Evolutionary conservation across 1,140 invertebrate genomes (phyloP).

Genomic region (Diorhabda elongata): DNA sequence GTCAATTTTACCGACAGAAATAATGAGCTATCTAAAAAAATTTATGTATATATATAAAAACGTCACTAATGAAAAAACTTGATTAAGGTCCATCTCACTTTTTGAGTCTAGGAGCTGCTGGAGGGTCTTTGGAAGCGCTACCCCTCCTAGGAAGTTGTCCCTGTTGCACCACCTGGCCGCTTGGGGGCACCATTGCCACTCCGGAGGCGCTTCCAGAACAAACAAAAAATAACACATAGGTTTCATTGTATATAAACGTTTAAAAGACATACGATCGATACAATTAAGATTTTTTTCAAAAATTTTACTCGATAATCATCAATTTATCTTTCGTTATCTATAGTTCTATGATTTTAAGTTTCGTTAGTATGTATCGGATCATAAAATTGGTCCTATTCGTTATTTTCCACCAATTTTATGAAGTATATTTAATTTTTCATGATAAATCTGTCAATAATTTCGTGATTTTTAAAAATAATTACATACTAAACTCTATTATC

Average conservation of each 20-base stretch:
- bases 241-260: slow-evolving; percentile 25
- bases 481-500: no score
- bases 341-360: no score
- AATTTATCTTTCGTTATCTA: no score
- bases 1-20: slow-evolving; percentile 2
- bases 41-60: not conserved
- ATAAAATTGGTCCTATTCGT: no score
- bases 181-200: slow-evolving; percentile 46
- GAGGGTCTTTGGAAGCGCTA: slow-evolving; percentile 45
- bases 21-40: not conserved
- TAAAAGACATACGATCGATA: slow-evolving; percentile 7
- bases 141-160: slow-evolving; percentile 42
- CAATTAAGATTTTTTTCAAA: not conserved
- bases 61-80: slow-evolving; percentile 2
- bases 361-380: no score
- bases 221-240: slow-evolving; percentile 45
- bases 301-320: no score
- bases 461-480: no score
- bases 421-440: no score
- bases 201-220: slow-evolving; percentile 48
- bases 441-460: no score
- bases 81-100: slow-evolving; percentile 33
- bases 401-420: no score
- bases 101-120: slow-evolving; percentile 37
- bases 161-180: slow-evolving; percentile 28